These are phyloP conservation scores for Solea solea DNA, from an alignment of 2,113 vertebrate species.

Conservation along the genomic window DNA sequence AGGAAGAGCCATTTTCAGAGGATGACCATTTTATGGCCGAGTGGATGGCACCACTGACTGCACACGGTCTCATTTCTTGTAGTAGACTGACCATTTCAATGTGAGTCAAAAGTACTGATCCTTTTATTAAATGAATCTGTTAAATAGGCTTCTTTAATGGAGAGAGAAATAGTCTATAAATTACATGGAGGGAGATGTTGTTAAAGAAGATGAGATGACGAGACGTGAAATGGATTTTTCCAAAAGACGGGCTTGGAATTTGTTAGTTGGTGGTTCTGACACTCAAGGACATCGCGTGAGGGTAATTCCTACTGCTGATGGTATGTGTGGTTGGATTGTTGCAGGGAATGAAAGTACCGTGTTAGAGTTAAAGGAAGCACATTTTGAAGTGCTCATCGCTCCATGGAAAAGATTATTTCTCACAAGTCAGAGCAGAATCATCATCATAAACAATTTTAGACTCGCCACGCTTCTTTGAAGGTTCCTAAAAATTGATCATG, in stretches of 20 bases:
- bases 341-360: constrained; percentile 31
- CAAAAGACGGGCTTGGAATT: neutral
- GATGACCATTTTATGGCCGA: constrained; percentile 42
- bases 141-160: constrained; percentile 60
- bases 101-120: constrained; percentile 57
- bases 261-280: constrained; percentile 4
- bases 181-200: constrained; percentile 35
- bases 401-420: constrained; percentile 3
- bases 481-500: constrained; percentile 1
- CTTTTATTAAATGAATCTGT: constrained; percentile 66
- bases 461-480: neutral
- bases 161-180: constrained; percentile 33
- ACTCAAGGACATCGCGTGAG: constrained; percentile 51
- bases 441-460: constrained; percentile 13
- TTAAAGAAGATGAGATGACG: constrained; percentile 31
- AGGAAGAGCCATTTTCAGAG: constrained; percentile 35
- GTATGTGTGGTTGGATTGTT: constrained; percentile 22
- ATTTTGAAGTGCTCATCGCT: constrained; percentile 30
- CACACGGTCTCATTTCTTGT: constrained; percentile 37
- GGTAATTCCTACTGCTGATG: constrained; percentile 26
- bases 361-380: constrained; percentile 32
- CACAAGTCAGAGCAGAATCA: constrained; percentile 1
- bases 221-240: constrained; percentile 19
- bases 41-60: constrained; percentile 41
- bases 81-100: constrained; percentile 48